phyloP scores from a whole-genome alignment of 2,797 vertebrate genomes.

The Thripadectes ignobilis region DNA sequence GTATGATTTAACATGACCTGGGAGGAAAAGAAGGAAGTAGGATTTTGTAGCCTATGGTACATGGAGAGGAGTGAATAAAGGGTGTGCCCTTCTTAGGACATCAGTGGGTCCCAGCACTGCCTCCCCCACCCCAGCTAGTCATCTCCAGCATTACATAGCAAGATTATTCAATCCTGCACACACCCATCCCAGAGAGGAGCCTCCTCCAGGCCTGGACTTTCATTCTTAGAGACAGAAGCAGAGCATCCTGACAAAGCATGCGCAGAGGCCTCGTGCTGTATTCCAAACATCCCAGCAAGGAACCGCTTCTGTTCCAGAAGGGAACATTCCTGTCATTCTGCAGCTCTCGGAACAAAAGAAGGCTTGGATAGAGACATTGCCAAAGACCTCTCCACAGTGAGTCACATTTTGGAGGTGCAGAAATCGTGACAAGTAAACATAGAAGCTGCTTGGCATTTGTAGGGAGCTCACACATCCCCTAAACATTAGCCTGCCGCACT shows the following conservation, averaged over 20 bases:
- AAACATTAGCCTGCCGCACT: not conserved
- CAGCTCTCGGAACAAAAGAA: slow-evolving; percentile 32
- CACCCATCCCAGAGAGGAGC: slow-evolving; percentile 53
- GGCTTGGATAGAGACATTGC: not conserved
- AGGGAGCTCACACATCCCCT: not conserved
- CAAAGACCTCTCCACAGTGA: slow-evolving; percentile 37
- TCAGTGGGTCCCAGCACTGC: slow-evolving; percentile 33
- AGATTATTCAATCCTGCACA: slow-evolving; percentile 61
- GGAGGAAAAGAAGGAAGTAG: slow-evolving; percentile 49
- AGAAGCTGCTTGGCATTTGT: not conserved
- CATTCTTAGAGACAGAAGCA: slow-evolving; percentile 20
- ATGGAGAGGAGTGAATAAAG: slow-evolving; percentile 51
- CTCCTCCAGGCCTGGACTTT: slow-evolving; percentile 61
- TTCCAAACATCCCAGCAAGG: not conserved
- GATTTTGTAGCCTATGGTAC: slow-evolving; percentile 70
- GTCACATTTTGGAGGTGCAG: slow-evolving; percentile 30
- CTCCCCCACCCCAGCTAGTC: slow-evolving; percentile 65
- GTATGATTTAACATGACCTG: slow-evolving; percentile 35
- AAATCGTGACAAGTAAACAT: not conserved
- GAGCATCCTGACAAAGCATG: slow-evolving; percentile 15
- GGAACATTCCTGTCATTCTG: slow-evolving; percentile 58
- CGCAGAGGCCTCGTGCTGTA: not conserved
- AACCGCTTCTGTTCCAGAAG: not conserved
- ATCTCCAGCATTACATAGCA: slow-evolving; percentile 58
- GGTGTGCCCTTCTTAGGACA: slow-evolving; percentile 53